Conservation (phyloP, 2,113 vertebrate species). For the Equus quagga region DNA sequence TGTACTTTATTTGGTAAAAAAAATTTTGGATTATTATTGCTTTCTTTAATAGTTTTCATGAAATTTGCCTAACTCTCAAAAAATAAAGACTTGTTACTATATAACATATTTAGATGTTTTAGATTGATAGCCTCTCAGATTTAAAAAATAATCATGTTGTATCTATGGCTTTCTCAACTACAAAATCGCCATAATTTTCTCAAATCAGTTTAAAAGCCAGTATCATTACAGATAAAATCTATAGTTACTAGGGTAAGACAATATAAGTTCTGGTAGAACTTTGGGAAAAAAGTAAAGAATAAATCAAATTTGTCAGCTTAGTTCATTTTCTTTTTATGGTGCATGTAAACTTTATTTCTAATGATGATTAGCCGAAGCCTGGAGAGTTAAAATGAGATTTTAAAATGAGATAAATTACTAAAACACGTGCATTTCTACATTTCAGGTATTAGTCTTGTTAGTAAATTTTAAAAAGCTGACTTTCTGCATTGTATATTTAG, state of each 20-base stretch:
- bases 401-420: background rate
- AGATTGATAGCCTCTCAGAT: slow-evolving; percentile 55
- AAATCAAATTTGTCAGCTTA: slow-evolving; percentile 28
- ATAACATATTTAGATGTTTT: background rate
- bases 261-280: background rate
- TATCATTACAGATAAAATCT: background rate
- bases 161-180: background rate
- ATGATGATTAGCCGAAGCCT: slow-evolving; percentile 32
- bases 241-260: slow-evolving; percentile 5
- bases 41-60: slow-evolving; percentile 26
- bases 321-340: slow-evolving; percentile 16
- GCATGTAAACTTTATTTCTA: slow-evolving; percentile 32
- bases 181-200: slow-evolving; percentile 11
- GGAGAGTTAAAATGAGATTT: slow-evolving; percentile 42
- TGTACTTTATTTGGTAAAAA: slow-evolving; percentile 38
- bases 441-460: slow-evolving; percentile 4
- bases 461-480: slow-evolving; percentile 8
- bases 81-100: slow-evolving; percentile 7
- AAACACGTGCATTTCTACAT: slow-evolving; percentile 9
- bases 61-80: slow-evolving; percentile 46
- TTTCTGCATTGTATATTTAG: slow-evolving; percentile 34
- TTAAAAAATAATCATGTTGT: slow-evolving; percentile 1
- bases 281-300: slow-evolving; percentile 25
- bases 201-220: background rate
- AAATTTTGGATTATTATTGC: slow-evolving; percentile 33